phyloP scores from a whole-genome alignment of 2,113 vertebrate species.

The Brachyhypopomus occidentalis region DNA sequence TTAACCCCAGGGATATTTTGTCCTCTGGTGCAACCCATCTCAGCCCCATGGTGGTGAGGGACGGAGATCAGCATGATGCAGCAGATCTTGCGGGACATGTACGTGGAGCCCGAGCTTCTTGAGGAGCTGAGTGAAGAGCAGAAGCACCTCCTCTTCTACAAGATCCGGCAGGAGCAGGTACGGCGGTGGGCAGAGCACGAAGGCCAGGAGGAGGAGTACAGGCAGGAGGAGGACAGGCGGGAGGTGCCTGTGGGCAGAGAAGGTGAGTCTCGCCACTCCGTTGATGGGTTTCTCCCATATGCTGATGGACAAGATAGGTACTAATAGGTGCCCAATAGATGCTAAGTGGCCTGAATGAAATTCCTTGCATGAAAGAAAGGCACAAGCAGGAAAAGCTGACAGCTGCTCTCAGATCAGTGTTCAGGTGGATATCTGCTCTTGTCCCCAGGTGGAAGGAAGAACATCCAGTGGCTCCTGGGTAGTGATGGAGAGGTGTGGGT shows the following conservation, averaged over 20 bases:
- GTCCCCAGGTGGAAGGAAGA: slow-evolving; percentile 30
- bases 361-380: too few relatives aligned
- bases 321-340: neutral
- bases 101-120: slow-evolving; percentile 81
- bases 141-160: slow-evolving; percentile 77
- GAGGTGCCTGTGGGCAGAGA: neutral
- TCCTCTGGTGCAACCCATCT: neutral
- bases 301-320: neutral
- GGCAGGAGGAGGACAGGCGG: neutral
- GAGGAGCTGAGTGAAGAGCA: slow-evolving; percentile 74
- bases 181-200: slow-evolving; percentile 79
- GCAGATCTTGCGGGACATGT: slow-evolving; percentile 82
- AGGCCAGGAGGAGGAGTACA: neutral
- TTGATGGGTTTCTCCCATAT: neutral
- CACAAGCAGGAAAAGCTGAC: neutral
- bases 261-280: slow-evolving; percentile 15
- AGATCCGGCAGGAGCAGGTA: slow-evolving; percentile 85
- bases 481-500: slow-evolving; percentile 82
- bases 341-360: neutral
- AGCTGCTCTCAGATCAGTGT: neutral
- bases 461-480: slow-evolving; percentile 77
- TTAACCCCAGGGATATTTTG: too few relatives aligned
- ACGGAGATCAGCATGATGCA: slow-evolving; percentile 73
- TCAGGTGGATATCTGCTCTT: neutral
- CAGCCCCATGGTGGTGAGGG: neutral